Conservation (phyloP, 2,113 vertebrate genomes). For the Peucedramus taeniatus region DNA sequence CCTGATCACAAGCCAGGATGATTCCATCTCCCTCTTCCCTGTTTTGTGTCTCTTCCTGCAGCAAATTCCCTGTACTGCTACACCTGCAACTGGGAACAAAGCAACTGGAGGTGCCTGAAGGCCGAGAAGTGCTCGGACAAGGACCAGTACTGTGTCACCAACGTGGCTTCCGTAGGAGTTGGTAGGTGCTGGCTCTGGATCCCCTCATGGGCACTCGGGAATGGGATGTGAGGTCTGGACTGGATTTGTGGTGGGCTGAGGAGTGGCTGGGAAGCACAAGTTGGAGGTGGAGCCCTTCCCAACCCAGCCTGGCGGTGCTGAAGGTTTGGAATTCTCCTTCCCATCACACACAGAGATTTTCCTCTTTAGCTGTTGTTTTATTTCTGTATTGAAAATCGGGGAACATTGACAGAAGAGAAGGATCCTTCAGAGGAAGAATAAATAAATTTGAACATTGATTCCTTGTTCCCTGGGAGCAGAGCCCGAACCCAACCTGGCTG, state of each 20-base stretch:
- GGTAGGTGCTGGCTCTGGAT: neutral
- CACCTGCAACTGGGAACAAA: slow-evolving; percentile 22
- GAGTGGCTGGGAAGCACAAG: neutral
- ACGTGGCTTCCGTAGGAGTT: neutral
- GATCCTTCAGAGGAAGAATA: neutral
- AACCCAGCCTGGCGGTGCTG: neutral
- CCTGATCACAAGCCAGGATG: neutral
- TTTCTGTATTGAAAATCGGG: neutral
- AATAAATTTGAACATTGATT: neutral
- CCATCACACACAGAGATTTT: accelerated
- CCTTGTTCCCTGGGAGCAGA: neutral
- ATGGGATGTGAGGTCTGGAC: neutral
- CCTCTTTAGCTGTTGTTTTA: neutral
- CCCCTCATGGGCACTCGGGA: neutral
- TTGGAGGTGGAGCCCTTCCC: neutral
- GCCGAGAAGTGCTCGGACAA: neutral
- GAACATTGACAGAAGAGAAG: neutral
- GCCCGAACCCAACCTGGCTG: accelerated
- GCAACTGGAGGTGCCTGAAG: slow-evolving; percentile 53
- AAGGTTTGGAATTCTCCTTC: neutral
- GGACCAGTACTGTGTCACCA: slow-evolving; percentile 42
- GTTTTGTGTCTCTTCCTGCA: neutral
- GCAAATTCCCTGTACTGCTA: slow-evolving; percentile 39
- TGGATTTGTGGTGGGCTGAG: neutral
- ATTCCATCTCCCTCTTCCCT: neutral